phyloP scores from a whole-genome alignment of 1,140 invertebrate species.

The Dreissena polymorpha region DNA sequence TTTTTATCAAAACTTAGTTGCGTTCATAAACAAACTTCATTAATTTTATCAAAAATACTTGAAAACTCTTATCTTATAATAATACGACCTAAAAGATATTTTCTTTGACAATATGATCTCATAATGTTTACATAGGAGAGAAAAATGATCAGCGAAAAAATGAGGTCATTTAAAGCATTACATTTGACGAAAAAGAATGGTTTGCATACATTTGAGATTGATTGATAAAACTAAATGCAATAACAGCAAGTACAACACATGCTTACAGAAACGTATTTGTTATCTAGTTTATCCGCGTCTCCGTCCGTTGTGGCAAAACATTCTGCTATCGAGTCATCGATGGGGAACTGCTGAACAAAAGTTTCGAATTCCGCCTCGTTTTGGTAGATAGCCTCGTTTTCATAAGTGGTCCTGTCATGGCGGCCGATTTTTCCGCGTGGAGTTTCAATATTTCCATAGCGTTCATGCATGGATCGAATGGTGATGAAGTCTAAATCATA shows the following conservation, averaged over 20 bases:
- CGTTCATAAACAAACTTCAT: too few species aligned
- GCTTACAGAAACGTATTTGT: not conserved
- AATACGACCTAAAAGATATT: too few species aligned
- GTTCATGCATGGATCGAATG: constrained; percentile 28
- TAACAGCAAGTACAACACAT: not conserved
- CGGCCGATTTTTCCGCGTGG: not conserved
- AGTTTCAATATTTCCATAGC: constrained; percentile 22
- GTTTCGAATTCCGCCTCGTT: constrained; percentile 56
- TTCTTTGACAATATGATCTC: too few species aligned
- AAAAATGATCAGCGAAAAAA: too few species aligned
- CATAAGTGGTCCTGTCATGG: constrained; percentile 7
- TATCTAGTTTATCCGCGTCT: not conserved
- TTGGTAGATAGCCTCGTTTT: constrained; percentile 42
- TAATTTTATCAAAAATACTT: too few species aligned
- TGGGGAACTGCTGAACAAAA: constrained; percentile 58
- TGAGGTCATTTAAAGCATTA: too few species aligned
- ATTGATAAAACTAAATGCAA: not conserved
- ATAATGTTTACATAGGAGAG: too few species aligned
- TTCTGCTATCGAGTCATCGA: constrained; percentile 56
- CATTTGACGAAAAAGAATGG: too few species aligned
- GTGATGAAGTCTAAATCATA: constrained; percentile 46
- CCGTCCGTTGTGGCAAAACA: constrained; percentile 46
- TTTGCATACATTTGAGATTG: too few species aligned
- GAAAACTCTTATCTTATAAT: too few species aligned
- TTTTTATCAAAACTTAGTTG: too few species aligned